Conservation (phyloP, 2,888 invertebrate species). For the Polydesmus complanatus region DNA sequence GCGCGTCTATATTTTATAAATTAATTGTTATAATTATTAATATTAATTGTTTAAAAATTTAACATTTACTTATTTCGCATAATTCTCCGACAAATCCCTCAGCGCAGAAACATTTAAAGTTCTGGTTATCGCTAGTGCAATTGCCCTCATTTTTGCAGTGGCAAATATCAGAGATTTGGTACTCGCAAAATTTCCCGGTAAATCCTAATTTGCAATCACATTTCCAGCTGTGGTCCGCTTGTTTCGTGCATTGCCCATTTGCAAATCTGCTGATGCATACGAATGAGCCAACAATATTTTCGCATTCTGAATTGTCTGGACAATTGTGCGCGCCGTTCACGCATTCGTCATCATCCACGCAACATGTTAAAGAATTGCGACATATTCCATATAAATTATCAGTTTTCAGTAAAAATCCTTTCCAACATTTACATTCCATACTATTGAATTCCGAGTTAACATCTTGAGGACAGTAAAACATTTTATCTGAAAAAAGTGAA, state of each 20-base stretch:
- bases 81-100: background rate
- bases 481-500: background rate
- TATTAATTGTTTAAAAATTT: background rate
- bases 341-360: slow-evolving; percentile 5
- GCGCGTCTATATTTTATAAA: no score
- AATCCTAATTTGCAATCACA: slow-evolving; percentile 1
- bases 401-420: background rate
- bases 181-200: background rate
- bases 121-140: background rate
- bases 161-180: no score
- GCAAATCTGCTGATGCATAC: background rate
- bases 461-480: slow-evolving; percentile 1
- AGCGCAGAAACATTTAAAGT: background rate
- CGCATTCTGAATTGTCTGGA: background rate
- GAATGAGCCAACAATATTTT: slow-evolving; percentile 2
- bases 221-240: background rate
- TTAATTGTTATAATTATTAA: no score
- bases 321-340: background rate
- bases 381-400: background rate
- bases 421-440: background rate
- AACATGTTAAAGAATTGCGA: background rate
- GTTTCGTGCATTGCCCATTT: background rate
- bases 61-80: background rate
- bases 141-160: slow-evolving; percentile 1
- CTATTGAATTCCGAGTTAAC: background rate